Evolutionary conservation across 1,140 invertebrate genomes (phyloP), one percentile per base, ranked within the genome.

Genomic region (Pseudomyrmex dendroicus): DNA sequence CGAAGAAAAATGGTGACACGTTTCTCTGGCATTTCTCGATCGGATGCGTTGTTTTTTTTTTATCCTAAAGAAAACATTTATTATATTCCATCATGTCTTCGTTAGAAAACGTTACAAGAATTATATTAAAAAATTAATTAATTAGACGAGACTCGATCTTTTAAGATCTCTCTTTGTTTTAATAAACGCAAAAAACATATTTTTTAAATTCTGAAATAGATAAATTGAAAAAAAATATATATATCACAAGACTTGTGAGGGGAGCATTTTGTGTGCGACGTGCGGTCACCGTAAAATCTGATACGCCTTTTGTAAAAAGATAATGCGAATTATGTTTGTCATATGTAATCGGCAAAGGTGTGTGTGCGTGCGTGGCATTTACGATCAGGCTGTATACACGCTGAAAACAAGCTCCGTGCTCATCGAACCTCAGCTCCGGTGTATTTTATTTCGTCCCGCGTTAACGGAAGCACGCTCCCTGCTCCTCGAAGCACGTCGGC

Each of bases 391-490:
- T 35, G 35, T 15, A 12, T 22, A 59, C 15, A 70, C 44, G n/a
- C 44, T 59, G 76, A 80, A 80, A 80, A 61, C 76, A 13, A 80
- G 76, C 52, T 35, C 20, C 22, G 66, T 80, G 76, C 66, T 54
- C 76, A 80, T 80, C 76, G 76, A 70, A 80, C 76, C 76, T 56
- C 54, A 80, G 76, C 76, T 80, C 76, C 76, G 76, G 76, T 35
- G 35, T 70, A 80, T 80, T 80, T 80, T 80, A 80, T 80, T 70
- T 72, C 76, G 66, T 70, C 76, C 76, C 66, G 66, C 76, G 76
- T 35, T 59, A 80, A 80, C 76, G 76, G 76, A 80, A 80, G 76
- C 66, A 80, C 76, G 76, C 76, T 80, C 76, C 76, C 72, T 80
- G 76, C 76, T 72, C 54, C 20, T 61, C 66, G 66, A 46, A 66